Base-by-base conservation (phyloP, 2,888 invertebrate species). In the Sepiola atlantica region DNA sequence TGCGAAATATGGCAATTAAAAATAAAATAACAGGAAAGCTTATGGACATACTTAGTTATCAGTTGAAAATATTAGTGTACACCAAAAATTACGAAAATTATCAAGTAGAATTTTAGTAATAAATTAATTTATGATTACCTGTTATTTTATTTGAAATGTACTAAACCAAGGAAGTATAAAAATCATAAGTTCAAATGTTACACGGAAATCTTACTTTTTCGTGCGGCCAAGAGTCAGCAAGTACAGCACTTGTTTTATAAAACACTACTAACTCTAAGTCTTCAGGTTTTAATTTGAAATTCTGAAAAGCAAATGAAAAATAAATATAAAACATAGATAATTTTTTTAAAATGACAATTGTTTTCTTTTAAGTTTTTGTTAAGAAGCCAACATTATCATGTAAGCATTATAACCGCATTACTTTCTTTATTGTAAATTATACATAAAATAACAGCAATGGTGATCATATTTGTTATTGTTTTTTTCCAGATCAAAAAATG, bases 161-260 rank as follows among this genome's bases (percentile, higher is more conserved):
- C 28, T 21, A 61, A 61, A 4, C 61, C 21, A n/a, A n/a, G n/a
- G n/a, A 61, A 61, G 8, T 61, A 28, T 24, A 61, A 61, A 20
- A 45, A 45, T 45, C 45, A 45, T 10, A 24, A 61, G 21, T 61
- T 24, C 61, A 61, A 61, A 61, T 61, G 28, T 10, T 61, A 28
- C 24, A 24, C 24, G 55, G 35, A 92, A 32, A 91, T 90, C 93
- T 61, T 94, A 96, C 96, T 95, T 95, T 93, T 20, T 94, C 92
- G 18, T 95, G 95, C 24, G 95, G 94, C 96, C 97, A 97, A n/a
- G 95, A 94, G 21, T 96, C 94, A 16, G 96, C 95, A 93, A 97
- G 96, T 20, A 97, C 95, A 45, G 96, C 97, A 94, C 96, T 95
- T 8, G 97, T 97, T 94, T 96, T 95, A 95, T 97, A 97, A 90